Base-by-base conservation (phyloP, 2,797 vertebrate genomes). In the Enteromius trimaculatus region DNA sequence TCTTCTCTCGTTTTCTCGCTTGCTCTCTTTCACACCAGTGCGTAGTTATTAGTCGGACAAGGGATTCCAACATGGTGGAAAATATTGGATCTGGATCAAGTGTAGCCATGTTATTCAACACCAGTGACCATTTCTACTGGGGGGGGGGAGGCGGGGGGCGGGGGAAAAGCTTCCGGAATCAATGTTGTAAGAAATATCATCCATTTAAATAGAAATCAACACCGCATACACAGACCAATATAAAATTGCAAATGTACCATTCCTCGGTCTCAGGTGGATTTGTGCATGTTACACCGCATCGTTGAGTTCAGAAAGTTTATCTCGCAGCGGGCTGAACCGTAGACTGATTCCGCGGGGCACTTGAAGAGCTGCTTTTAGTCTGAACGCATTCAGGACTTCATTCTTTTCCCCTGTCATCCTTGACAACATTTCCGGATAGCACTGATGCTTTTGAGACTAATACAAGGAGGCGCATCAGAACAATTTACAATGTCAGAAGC, bases 51-150 rank as follows among this genome's bases (percentile, higher is more conserved):
- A 85, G 79, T 78, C 74, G 82, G 86, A 87, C 44, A 49, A 86
- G 87, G 87, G 84, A 89, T 88, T 86, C 85, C 87, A 86, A 84
- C 75, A 84, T 68, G 77, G 84, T 55, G 58, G 84, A 87, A 86
- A 87, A 81, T 86, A 88, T 87, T 71, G 84, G 76, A 84, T 80
- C 31, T 76, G 80, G 85, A 87, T 88, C 81, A 81, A 51, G 76
- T 89, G 81, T 75, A 83, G 65, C 62, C 69, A 4, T 77, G 85
- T 85, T 82, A 89, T 79, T 79, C 80, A 85, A 86, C 71, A 86
- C 80, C 74, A 74, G 53, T 83, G 84, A 88, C 84, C 78, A 77
- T 77, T 87, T 87, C 79, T 83, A 64, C 53, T 82, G 23, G 23
- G 34, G 64, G 10, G 39, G 26, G 34, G 34, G n/a, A n/a, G n/a